Conservation (phyloP, 2,797 vertebrate genomes). For the Sitta carolinensis region DNA sequence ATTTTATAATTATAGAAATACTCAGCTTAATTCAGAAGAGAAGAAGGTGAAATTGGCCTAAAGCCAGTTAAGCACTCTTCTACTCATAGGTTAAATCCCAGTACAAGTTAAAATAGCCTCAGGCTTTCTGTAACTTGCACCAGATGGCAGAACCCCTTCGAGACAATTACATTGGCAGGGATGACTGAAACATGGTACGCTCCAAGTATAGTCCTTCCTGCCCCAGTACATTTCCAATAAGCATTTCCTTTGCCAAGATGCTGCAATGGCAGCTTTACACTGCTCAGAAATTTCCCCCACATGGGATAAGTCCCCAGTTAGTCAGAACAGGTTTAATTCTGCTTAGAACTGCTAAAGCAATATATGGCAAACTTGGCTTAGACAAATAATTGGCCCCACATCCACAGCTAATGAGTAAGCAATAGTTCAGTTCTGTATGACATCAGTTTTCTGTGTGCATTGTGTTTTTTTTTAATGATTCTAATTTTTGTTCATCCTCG, state of each 20-base stretch:
- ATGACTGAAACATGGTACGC: conserved; percentile 1
- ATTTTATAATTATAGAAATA: conserved; percentile 13
- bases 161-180: conserved; percentile 43
- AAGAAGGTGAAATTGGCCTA: conserved; percentile 1
- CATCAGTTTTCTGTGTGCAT: not conserved
- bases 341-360: not conserved
- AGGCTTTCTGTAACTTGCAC: conserved; percentile 46
- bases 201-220: conserved; percentile 37
- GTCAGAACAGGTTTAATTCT: conserved; percentile 27
- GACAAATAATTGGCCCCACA: not conserved
- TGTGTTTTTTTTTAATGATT: not conserved
- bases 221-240: conserved; percentile 23
- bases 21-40: not conserved
- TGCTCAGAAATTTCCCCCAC: conserved; percentile 4
- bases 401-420: not conserved
- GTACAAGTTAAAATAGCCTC: conserved; percentile 33
- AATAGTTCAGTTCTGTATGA: not conserved
- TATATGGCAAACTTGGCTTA: not conserved
- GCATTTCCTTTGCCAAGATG: conserved; percentile 12
- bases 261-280: conserved; percentile 21
- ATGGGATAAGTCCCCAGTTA: conserved; percentile 16
- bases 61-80: not conserved
- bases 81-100: not conserved
- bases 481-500: not conserved
- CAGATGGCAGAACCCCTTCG: conserved; percentile 56